phyloP scores from a whole-genome alignment of 2,113 vertebrate genomes.

The Ictalurus furcatus region DNA sequence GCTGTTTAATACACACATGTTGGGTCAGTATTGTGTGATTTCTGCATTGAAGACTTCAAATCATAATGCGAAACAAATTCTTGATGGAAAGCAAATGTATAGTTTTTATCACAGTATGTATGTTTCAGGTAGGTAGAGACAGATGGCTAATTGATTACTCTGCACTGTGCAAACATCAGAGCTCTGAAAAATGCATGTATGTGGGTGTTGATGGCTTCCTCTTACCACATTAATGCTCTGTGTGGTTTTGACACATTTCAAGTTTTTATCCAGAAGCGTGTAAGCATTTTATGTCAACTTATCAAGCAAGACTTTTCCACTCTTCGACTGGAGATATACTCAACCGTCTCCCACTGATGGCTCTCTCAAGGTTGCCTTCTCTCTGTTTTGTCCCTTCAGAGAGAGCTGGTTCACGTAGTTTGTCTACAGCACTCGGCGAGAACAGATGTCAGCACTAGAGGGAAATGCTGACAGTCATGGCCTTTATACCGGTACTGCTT shows the following conservation, averaged over 20 bases:
- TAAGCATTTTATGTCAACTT: constrained; percentile 1
- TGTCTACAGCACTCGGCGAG: constrained; percentile 19
- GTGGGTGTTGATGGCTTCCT: constrained; percentile 25
- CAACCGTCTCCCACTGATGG: neutral
- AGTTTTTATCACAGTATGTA: neutral
- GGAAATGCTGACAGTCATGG: constrained; percentile 37
- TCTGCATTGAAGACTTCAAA: neutral
- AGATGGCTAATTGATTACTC: constrained; percentile 10
- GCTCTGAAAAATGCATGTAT: constrained; percentile 14
- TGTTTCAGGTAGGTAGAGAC: neutral
- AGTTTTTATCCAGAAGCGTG: neutral
- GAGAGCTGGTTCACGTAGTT: constrained; percentile 22
- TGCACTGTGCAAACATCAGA: constrained; percentile 27
- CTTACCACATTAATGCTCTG: constrained; percentile 2
- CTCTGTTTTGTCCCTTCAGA: neutral
- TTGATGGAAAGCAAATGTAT: neutral
- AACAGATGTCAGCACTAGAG: constrained; percentile 13
- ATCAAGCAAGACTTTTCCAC: neutral
- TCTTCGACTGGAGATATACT: neutral
- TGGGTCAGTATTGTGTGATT: neutral
- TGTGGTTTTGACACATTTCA: constrained; percentile 16
- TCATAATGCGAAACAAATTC: neutral
- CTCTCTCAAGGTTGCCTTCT: neutral
- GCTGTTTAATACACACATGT: neutral
- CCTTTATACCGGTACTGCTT: constrained; percentile 31